phyloP scores from a whole-genome alignment of 2,888 invertebrate genomes.

The Melolontha melolontha region DNA sequence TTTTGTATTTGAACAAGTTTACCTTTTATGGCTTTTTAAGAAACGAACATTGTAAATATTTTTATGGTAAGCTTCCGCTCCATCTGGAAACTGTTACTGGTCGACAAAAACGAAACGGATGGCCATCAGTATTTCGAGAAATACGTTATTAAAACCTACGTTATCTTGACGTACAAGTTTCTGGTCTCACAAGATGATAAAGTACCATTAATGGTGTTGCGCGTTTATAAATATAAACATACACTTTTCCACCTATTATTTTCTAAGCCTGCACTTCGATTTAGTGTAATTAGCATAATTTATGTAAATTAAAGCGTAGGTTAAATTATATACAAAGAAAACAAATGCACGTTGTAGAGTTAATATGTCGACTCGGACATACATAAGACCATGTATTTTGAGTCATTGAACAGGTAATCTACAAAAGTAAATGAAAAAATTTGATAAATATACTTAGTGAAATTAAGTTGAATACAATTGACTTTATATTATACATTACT shows the following conservation, averaged over 20 bases:
- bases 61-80: constrained; percentile 18
- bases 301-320: constrained; percentile 40
- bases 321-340: constrained; percentile 33
- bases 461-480: neutral
- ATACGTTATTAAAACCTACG: constrained; percentile 28
- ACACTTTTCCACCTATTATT: constrained; percentile 28
- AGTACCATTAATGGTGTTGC: constrained; percentile 21
- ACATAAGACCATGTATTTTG: constrained; percentile 19
- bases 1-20: constrained; percentile 23
- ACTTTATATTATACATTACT: constrained; percentile 4
- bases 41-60: constrained; percentile 32
- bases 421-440: constrained; percentile 32
- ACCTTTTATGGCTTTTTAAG: constrained; percentile 33
- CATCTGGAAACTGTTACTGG: constrained; percentile 29
- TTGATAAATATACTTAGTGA: constrained; percentile 20
- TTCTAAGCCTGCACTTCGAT: constrained; percentile 34
- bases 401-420: constrained; percentile 33
- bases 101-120: constrained; percentile 16
- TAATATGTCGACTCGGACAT: constrained; percentile 5
- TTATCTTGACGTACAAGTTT: constrained; percentile 23
- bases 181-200: constrained; percentile 20
- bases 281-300: constrained; percentile 40
- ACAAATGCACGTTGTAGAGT: constrained; percentile 22
- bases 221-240: constrained; percentile 24
- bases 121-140: constrained; percentile 15